Evolutionary conservation across 2,113 vertebrate genomes (phyloP), one percentile per base, ranked within the genome.

Genomic region (Cebidichthys violaceus): DNA sequence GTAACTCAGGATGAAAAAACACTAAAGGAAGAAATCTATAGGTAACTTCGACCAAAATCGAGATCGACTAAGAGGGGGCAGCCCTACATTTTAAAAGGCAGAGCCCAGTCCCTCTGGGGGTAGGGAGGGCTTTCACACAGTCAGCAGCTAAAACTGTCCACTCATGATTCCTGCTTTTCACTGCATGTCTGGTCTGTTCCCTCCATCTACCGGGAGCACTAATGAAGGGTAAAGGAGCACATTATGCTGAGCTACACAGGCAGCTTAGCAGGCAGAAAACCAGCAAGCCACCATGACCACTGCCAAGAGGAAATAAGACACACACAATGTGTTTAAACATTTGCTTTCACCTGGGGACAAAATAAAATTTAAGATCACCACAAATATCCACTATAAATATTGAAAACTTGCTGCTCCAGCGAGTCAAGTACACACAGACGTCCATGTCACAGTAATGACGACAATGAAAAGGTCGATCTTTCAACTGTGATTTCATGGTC

Each of bases 131-230:
- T 74, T 81, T 77, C 29, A 62, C 77, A 61, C n/a, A 55, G 70
- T 90, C 88, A 84, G 83, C 85, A 92, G 75, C 50, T 83, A 64
- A 88, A 88, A 85, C 35, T 70, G 76, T 67, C 62, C 59, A 79
- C 60, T 87, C 78, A 70, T 61, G 69, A 83, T 35, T 31, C 66
- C 37, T 57, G 45, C 39, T 27, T 74, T 65, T 11, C 72, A 6
- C 72, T 79, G 60, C 68, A 72, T 8, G 35, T 66, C 59, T 57
- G 50, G 69, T 77, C 69, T 70, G 27, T 24, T 69, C 59, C 37
- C 45, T 55, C 62, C 37, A 72, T 59, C 35, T 33, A 55, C 68
- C 57, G 61, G 62, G 76, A 35, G 10, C 37, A 54, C 64, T 17
- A 54, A 79, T 60, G 27, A 67, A 70, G 27, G 35, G 17, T 50